Conservation (phyloP, 2,797 vertebrate genomes). For the Cheirogaleus major region DNA sequence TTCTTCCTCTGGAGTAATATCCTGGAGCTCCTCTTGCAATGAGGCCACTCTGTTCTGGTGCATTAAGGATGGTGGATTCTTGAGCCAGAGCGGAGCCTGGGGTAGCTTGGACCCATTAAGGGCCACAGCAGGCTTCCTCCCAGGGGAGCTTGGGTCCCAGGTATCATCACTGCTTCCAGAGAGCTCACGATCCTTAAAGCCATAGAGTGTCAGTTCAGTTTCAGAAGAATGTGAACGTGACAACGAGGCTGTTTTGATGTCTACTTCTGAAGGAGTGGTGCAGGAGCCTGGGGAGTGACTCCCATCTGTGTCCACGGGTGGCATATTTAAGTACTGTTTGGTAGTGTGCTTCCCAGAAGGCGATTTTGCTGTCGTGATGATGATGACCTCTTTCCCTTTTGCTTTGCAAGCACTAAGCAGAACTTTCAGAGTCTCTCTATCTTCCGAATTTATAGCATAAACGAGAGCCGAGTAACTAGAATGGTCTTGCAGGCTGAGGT, state of each 20-base stretch:
- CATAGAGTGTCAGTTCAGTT: conserved; percentile 82
- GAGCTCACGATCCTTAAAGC: conserved; percentile 84
- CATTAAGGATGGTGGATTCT: conserved; percentile 84
- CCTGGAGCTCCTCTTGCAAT: conserved; percentile 87
- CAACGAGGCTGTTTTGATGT: conserved; percentile 84
- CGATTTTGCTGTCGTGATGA: conserved; percentile 92
- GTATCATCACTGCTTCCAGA: conserved; percentile 51
- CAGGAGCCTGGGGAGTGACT: conserved; percentile 79
- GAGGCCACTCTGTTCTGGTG: conserved; percentile 89
- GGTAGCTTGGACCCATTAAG: conserved; percentile 80
- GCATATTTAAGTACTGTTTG: conserved; percentile 92
- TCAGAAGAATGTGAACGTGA: conserved; percentile 77
- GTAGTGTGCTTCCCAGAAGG: conserved; percentile 89
- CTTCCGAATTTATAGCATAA: conserved; percentile 90
- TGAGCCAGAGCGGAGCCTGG: conserved; percentile 88
- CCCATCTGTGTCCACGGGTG: conserved; percentile 88
- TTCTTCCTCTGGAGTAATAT: conserved; percentile 87
- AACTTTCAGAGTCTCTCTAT: conserved; percentile 90
- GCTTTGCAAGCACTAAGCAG: conserved; percentile 90
- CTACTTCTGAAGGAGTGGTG: conserved; percentile 86
- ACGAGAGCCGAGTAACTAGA: conserved; percentile 91
- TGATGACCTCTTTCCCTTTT: conserved; percentile 94
- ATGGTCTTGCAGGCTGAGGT: conserved; percentile 93
- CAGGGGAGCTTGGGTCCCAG: conserved; percentile 84
- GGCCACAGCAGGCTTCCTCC: conserved; percentile 77